These are phyloP conservation scores for Syngnathus typhle DNA, from an alignment of 2,113 vertebrate genomes.

Conservation along the genomic window DNA sequence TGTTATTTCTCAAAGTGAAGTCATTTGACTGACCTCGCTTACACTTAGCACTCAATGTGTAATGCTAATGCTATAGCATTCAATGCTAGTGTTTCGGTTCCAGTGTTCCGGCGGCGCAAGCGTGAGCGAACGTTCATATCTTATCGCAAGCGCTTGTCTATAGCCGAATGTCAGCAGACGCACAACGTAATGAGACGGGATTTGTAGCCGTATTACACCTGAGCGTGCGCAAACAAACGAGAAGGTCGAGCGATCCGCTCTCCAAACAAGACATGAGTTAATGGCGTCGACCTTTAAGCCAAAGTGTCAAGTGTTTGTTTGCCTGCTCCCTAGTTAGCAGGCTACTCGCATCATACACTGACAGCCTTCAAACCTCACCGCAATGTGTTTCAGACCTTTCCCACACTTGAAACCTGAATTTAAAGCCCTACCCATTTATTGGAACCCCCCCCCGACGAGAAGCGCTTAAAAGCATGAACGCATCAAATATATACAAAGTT, in stretches of 20 bases:
- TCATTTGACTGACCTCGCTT: too few relatives aligned
- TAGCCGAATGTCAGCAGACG: conserved; percentile 59
- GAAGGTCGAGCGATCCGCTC: conserved; percentile 36
- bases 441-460: not conserved
- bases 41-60: too few relatives aligned
- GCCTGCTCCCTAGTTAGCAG: not conserved
- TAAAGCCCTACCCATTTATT: not conserved
- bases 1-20: too few relatives aligned
- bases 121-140: conserved; percentile 10
- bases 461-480: not conserved
- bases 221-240: conserved; percentile 16
- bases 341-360: not conserved
- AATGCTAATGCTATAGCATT: too few relatives aligned
- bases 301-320: not conserved
- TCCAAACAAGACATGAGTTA: conserved; percentile 1
- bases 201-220: conserved; percentile 52
- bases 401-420: not conserved
- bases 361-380: too few relatives aligned
- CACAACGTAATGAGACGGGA: conserved; percentile 56
- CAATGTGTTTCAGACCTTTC: not conserved
- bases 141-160: conserved; percentile 50
- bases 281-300: not conserved
- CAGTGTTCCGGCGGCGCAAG: too few relatives aligned
- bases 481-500: not conserved
- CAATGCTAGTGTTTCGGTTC: too few relatives aligned